Conservation (phyloP, 1,140 invertebrate genomes). For the Cydia fagiglandana region DNA sequence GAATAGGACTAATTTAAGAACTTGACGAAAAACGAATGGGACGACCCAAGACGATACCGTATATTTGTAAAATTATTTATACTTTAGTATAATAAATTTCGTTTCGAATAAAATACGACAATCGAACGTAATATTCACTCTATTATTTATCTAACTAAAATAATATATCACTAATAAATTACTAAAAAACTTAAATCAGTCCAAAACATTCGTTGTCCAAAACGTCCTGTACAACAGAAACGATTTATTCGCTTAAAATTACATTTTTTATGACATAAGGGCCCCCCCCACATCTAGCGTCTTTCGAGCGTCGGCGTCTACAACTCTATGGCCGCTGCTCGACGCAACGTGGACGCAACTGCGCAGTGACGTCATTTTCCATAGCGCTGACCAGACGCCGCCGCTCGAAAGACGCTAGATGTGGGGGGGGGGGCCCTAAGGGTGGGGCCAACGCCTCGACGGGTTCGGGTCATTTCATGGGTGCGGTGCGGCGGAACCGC, state of each 20-base stretch:
- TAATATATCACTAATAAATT: slow-evolving; percentile 37
- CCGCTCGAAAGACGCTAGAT: no score
- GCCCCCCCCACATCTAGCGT: no score
- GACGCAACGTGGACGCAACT: no score
- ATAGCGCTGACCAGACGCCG: no score
- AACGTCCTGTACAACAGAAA: slow-evolving; percentile 41
- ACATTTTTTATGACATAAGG: slow-evolving; percentile 38
- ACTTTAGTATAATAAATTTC: slow-evolving; percentile 35
- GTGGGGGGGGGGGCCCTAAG: no score
- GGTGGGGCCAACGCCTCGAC: neutral
- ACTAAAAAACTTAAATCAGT: slow-evolving; percentile 43
- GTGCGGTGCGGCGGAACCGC: slow-evolving; percentile 56
- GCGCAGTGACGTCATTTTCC: no score
- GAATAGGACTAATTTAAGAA: no score
- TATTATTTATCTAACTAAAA: slow-evolving; percentile 50
- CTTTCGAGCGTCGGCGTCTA: no score
- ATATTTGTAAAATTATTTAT: slow-evolving; percentile 8
- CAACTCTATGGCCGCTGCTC: no score
- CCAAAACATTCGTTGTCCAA: slow-evolving; percentile 39
- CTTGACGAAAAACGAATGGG: no score
- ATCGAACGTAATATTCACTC: slow-evolving; percentile 47
- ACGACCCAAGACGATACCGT: no score
- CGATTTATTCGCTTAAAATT: slow-evolving; percentile 66
- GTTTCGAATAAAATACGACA: slow-evolving; percentile 49
- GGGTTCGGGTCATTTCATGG: slow-evolving; percentile 51